Evolutionary conservation across 2,888 invertebrate species (phyloP).

Genomic region (Rhabditophanes sp.): DNA sequence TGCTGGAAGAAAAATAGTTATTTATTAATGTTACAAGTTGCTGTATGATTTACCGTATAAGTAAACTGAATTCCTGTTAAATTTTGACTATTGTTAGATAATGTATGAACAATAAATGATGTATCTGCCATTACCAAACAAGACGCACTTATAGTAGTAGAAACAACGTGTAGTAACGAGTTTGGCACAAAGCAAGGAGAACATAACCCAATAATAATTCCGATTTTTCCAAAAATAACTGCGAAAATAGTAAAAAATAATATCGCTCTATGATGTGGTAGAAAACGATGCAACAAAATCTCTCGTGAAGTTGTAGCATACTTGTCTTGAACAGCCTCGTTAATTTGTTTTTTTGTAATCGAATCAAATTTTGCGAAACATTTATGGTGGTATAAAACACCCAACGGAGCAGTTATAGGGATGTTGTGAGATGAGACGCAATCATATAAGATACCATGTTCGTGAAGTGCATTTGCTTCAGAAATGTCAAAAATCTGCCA

Average conservation of each 20-base stretch:
- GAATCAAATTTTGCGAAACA: constrained; percentile 13
- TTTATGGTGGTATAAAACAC: constrained; percentile 4
- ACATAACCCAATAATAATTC: constrained; percentile 19
- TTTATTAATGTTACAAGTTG: constrained; percentile 4
- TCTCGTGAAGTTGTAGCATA: constrained; percentile 16
- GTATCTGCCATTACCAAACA: too few species aligned
- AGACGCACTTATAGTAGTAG: constrained; percentile 17
- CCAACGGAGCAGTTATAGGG: constrained; percentile 7
- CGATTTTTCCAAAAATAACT: constrained; percentile 15
- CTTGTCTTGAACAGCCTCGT: constrained; percentile 11
- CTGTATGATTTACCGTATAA: background rate
- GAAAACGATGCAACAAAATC: constrained; percentile 15
- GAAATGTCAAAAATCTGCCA: constrained; percentile 10
- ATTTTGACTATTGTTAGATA: too few species aligned
- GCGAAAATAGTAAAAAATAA: constrained; percentile 13
- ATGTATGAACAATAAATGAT: too few species aligned
- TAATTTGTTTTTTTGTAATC: constrained; percentile 4
- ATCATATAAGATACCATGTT: constrained; percentile 22
- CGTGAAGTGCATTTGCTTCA: constrained; percentile 17
- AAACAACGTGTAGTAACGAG: constrained; percentile 15
- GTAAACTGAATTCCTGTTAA: background rate
- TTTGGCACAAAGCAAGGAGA: constrained; percentile 23
- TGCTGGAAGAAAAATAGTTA: constrained; percentile 19
- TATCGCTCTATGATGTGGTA: too few species aligned
- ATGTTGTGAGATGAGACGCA: constrained; percentile 18